These are phyloP conservation scores for Bombyx mori DNA, from an alignment of 1,140 invertebrate genomes.

Conservation along the genomic window DNA sequence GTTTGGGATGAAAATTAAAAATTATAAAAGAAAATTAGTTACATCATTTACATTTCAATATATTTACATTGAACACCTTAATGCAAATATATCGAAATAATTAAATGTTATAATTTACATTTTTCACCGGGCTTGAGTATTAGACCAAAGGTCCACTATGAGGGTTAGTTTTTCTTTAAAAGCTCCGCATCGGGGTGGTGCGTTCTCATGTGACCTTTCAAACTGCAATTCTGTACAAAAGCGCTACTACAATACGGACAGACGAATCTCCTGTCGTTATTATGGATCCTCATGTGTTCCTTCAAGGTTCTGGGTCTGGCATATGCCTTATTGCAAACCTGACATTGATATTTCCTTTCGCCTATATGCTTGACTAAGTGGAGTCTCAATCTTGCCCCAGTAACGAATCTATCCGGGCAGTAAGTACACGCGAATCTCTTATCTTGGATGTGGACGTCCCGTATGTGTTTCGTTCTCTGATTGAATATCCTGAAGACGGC, in stretches of 20 bases:
- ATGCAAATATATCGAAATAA: too few species aligned
- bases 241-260: slow-evolving; percentile 71
- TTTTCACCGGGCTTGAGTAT: too few species aligned
- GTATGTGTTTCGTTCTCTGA: slow-evolving; percentile 56
- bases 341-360: slow-evolving; percentile 47
- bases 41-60: too few species aligned
- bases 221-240: slow-evolving; percentile 63
- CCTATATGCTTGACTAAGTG: slow-evolving; percentile 52
- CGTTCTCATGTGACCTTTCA: slow-evolving; percentile 54
- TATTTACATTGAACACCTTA: too few species aligned
- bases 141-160: slow-evolving; percentile 3
- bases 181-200: slow-evolving; percentile 45
- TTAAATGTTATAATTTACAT: too few species aligned
- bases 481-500: slow-evolving; percentile 49
- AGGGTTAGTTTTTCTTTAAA: slow-evolving; percentile 17
- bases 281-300: slow-evolving; percentile 69
- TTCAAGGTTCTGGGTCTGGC: slow-evolving; percentile 64
- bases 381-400: slow-evolving; percentile 39
- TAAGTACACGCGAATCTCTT: slow-evolving; percentile 52
- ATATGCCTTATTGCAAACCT: slow-evolving; percentile 68
- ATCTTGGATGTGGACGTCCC: slow-evolving; percentile 52
- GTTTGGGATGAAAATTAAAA: too few species aligned
- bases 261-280: slow-evolving; percentile 51
- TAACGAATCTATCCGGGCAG: slow-evolving; percentile 55
- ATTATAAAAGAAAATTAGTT: too few species aligned